Evolutionary conservation across 1,140 invertebrate genomes (phyloP).

Genomic region (Lamellibrachia luymesi): DNA sequence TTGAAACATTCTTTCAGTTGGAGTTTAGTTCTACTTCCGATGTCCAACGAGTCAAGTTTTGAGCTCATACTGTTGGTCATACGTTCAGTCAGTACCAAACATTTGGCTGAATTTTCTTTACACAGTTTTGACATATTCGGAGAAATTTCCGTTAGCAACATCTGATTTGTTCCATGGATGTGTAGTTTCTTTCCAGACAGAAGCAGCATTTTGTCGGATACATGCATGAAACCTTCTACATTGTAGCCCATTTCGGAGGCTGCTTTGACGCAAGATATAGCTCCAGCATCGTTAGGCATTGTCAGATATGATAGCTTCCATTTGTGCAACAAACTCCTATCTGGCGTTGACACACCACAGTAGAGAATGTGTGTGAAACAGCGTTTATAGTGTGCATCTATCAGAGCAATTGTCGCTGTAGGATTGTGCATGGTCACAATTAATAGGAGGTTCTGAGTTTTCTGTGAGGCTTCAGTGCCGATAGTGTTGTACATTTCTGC

Average conservation of each 20-base stretch:
- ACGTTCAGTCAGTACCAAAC: background rate
- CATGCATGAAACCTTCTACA: background rate
- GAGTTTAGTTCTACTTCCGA: background rate
- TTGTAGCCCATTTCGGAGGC: conserved; percentile 4
- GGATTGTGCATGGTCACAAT: conserved; percentile 21
- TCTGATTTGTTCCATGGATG: background rate
- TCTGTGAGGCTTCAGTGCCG: background rate
- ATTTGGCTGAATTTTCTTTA: background rate
- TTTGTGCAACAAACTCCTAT: conserved; percentile 2
- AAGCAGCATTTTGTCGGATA: conserved; percentile 8
- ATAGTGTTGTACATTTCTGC: background rate
- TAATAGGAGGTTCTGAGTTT: conserved; percentile 9
- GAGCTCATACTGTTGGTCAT: background rate
- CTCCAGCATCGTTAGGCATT: background rate
- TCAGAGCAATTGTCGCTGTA: conserved; percentile 11
- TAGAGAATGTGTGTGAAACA: conserved; percentile 25
- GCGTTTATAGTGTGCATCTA: conserved; percentile 18
- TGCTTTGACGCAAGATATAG: background rate
- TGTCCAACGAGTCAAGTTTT: background rate
- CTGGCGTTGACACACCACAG: conserved; percentile 11
- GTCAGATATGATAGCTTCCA: conserved; percentile 25
- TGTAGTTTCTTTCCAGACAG: background rate
- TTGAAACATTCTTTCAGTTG: background rate
- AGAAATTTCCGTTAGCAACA: background rate
- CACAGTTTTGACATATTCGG: background rate